Evolutionary conservation across 2,888 invertebrate genomes (phyloP).

Genomic region (Caenorhabditis sp.): DNA sequence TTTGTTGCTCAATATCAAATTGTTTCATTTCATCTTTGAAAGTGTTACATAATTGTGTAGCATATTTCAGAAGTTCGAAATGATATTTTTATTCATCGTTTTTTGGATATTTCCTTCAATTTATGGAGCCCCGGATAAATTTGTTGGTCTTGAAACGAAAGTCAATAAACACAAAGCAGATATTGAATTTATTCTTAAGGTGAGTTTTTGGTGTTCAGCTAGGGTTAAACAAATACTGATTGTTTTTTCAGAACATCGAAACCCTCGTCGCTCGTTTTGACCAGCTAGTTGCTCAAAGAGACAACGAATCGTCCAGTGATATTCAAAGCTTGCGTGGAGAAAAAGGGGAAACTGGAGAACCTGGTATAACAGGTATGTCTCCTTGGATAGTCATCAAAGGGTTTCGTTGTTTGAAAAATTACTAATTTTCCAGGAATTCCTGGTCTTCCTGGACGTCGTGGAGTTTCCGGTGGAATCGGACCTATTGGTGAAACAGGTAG

Average conservation of each 20-base stretch:
- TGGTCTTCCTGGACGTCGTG: constrained; percentile 62
- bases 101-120: background rate
- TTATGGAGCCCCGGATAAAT: constrained; percentile 52
- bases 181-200: constrained; percentile 59
- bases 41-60: too few species aligned
- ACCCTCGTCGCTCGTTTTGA: constrained; percentile 55
- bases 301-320: constrained; percentile 59
- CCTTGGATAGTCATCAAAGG: background rate
- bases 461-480: too few species aligned
- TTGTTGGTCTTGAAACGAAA: constrained; percentile 60
- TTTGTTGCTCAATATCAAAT: background rate
- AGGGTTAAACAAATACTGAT: background rate
- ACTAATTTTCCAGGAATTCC: constrained; percentile 44
- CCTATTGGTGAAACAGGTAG: too few species aligned
- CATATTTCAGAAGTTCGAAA: too few species aligned
- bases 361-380: constrained; percentile 50
- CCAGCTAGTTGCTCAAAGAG: constrained; percentile 54
- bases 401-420: background rate
- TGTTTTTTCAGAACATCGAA: constrained; percentile 52
- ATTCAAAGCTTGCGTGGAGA: constrained; percentile 61
- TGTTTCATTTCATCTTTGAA: too few species aligned
- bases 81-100: background rate
- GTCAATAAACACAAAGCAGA: constrained; percentile 58
- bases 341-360: constrained; percentile 63
- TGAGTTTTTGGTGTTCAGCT: constrained; percentile 21